phyloP scores from a whole-genome alignment of 2,888 invertebrate genomes.

The Neocrepidodera transversa region DNA sequence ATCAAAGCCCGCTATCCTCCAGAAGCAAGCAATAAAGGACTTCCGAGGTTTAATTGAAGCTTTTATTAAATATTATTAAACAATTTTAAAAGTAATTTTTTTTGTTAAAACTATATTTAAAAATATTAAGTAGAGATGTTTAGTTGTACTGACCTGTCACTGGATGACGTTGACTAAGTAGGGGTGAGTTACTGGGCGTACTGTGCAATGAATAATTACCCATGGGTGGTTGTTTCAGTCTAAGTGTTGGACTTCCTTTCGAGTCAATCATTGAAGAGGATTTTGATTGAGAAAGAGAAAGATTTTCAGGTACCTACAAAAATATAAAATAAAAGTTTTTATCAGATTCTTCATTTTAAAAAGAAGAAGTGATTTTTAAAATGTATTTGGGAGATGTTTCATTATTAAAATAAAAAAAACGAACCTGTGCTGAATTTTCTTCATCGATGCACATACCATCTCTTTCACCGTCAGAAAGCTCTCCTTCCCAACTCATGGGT shows the following conservation, averaged over 20 bases:
- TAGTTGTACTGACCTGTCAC: constrained; percentile 40
- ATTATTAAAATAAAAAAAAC: neutral
- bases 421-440: constrained; percentile 48
- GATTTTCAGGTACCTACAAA: constrained; percentile 55
- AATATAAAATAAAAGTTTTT: constrained; percentile 10
- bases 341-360: too few relatives aligned
- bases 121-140: neutral
- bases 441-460: constrained; percentile 56
- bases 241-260: constrained; percentile 62
- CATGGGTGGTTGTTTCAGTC: constrained; percentile 62
- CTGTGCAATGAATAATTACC: constrained; percentile 70
- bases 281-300: constrained; percentile 53
- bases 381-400: too few relatives aligned
- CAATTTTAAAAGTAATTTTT: too few relatives aligned
- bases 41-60: too few relatives aligned
- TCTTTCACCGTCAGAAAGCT: constrained; percentile 84
- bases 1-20: too few relatives aligned
- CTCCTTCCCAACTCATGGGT: constrained; percentile 96
- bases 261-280: constrained; percentile 47
- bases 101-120: neutral
- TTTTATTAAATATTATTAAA: too few relatives aligned
- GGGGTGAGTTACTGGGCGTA: constrained; percentile 72
- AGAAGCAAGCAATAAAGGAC: too few relatives aligned
- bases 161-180: constrained; percentile 67
- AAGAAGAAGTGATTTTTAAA: too few relatives aligned